Evolutionary conservation across 2,888 invertebrate species (phyloP).

Genomic region (Reticulitermes lucifugus): DNA sequence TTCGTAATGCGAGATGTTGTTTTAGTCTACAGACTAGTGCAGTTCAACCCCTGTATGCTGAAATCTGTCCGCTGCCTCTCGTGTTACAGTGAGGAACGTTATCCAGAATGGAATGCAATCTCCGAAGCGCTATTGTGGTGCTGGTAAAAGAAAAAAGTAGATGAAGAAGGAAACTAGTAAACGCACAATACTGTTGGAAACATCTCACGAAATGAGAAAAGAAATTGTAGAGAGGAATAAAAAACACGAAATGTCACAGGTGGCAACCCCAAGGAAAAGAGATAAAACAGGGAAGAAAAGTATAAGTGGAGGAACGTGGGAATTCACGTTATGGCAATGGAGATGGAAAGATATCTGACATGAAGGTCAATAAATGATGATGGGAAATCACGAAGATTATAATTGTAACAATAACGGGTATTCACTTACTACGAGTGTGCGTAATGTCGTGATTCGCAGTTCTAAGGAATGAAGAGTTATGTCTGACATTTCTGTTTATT

Average conservation of each 20-base stretch:
- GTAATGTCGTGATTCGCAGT: background rate
- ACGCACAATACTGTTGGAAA: constrained; percentile 15
- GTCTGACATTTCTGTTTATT: background rate
- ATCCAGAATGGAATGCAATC: constrained; percentile 1
- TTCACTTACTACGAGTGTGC: background rate
- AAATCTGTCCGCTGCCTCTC: background rate
- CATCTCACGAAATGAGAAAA: constrained; percentile 30
- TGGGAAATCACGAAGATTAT: constrained; percentile 39
- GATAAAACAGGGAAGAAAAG: background rate
- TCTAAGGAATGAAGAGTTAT: background rate
- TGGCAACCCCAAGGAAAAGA: constrained; percentile 5
- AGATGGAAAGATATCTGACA: background rate
- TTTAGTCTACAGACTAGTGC: background rate
- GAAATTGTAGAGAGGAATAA: constrained; percentile 20
- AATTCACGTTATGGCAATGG: constrained; percentile 24
- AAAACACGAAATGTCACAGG: constrained; percentile 32
- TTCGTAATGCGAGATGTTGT: background rate
- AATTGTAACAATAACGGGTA: constrained; percentile 23
- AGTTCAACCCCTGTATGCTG: background rate
- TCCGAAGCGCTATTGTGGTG: constrained; percentile 13
- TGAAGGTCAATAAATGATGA: constrained; percentile 35
- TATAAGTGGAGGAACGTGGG: background rate
- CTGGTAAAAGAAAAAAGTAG: background rate
- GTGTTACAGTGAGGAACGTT: background rate
- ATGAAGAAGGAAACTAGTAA: background rate